Evolutionary conservation across 2,888 invertebrate genomes (phyloP).

Genomic region (Metellina segmentata): DNA sequence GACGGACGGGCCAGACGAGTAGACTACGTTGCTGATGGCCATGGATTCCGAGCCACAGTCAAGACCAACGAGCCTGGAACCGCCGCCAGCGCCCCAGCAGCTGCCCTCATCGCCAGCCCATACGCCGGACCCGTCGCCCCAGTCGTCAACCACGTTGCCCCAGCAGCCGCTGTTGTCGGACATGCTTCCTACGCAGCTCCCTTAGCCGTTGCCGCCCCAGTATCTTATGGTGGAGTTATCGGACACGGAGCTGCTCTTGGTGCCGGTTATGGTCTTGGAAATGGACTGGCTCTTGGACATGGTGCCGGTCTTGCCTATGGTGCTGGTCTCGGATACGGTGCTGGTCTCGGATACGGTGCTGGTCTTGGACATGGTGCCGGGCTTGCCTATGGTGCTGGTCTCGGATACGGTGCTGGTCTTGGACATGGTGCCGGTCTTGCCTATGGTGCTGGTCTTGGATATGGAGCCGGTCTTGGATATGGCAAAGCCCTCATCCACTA

Average conservation of each 20-base stretch:
- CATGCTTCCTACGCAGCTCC: neutral
- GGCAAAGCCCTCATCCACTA: slow-evolving; percentile 29
- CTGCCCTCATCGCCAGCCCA: neutral
- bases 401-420: neutral
- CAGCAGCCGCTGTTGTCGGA: neutral
- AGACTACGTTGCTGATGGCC: neutral
- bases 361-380: neutral
- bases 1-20: neutral
- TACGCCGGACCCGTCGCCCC: neutral
- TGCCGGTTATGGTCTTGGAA: neutral
- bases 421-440: slow-evolving; percentile 12
- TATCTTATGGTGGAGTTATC: slow-evolving; percentile 1
- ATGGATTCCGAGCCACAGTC: neutral
- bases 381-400: neutral
- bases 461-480: neutral
- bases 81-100: neutral
- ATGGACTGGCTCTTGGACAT: too few relatives aligned
- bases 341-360: neutral
- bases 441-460: neutral
- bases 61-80: neutral
- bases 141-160: neutral
- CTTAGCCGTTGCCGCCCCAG: neutral
- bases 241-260: slow-evolving; percentile 12
- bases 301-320: too few relatives aligned
- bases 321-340: too few relatives aligned